Percentiles rank a stretch among this genome's conserved stretches.
Conservation (phyloP, 1,140 invertebrate genomes). For the Hylaeus volcanicus region DNA sequence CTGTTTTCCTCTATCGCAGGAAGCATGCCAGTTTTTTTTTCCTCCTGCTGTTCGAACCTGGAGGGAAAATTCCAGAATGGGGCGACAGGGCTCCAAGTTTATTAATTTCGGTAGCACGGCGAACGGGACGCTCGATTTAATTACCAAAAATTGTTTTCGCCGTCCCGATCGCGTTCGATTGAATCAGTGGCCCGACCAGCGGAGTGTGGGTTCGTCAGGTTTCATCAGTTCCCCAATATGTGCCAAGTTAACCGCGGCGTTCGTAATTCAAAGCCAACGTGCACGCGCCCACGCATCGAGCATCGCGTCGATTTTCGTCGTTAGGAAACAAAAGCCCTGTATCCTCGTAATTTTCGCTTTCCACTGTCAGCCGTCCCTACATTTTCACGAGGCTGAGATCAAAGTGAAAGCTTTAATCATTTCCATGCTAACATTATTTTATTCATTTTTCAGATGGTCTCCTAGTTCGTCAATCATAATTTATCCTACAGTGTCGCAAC, state of each 20-base stretch:
- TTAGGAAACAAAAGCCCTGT: constrained; percentile 11
- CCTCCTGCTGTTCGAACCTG: no score
- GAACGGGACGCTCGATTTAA: background rate
- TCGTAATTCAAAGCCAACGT: constrained; percentile 8
- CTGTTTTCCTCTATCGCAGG: no score
- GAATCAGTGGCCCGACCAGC: background rate
- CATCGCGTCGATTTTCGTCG: constrained; percentile 30
- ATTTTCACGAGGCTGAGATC: constrained; percentile 6
- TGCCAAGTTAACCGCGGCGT: constrained; percentile 31
- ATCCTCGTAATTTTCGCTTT: constrained; percentile 43
- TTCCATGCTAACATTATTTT: no score
- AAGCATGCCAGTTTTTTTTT: no score
- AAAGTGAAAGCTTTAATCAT: background rate
- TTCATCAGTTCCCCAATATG: constrained; percentile 35
- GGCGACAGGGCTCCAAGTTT: no score
- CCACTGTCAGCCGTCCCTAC: background rate
- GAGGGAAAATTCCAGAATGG: background rate
- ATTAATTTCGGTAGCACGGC: no score
- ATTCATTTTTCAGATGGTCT: no score
- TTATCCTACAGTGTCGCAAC: no score
- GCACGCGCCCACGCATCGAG: constrained; percentile 1
- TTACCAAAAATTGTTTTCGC: constrained; percentile 28
- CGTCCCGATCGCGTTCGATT: background rate
- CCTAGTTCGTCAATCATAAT: no score
- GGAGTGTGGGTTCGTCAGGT: background rate